Evolutionary conservation across 2,113 vertebrate genomes (phyloP), one percentile per base, ranked within the genome.

Genomic region (Sylvia atricapilla): DNA sequence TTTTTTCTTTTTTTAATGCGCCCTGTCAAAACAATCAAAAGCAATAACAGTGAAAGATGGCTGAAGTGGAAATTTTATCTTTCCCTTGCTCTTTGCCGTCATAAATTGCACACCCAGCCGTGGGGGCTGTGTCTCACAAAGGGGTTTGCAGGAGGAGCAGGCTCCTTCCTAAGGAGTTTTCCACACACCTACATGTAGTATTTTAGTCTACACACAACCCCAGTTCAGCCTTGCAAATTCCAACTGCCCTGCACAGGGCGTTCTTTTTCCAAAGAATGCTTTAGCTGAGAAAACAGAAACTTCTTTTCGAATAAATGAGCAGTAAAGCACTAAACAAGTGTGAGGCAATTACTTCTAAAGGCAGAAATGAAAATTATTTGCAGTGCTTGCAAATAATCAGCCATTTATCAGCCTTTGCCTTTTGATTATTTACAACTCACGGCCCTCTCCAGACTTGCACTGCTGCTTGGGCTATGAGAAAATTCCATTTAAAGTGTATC

Each of bases 11-110:
- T 62, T 86, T 59, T 41, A 25, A 39, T 19, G 60, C 53, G 16
- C 17, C 37, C 43, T 91, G 69, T 89, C 74, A 58, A 82, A 95
- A 81, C 63, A 91, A 84, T 79, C 79, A 64, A 89, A 90, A 90
- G 75, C 72, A 80, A 1, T 91, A 85, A 91, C 59, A 59, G 41
- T 83, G 82, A 79, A 75, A 83, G 75, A 47, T 77, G 82, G 78
- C 55, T 73, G 50, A 55, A 66, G 35, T 73, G 59, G 62, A 91
- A 91, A 31, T 91, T 80, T 66, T 88, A 23, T 84, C 62, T 73
- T 69, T 55, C 62, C 81, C 53, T 82, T 75, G 15, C 52, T 92
- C 77, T 41, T 76, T 78, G 62, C 69, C 12, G 4, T 68, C 81
- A 23, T 91, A 91, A 91, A 94, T 67, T 35, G 58, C 73, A 37